Evolutionary conservation across 2,888 invertebrate species (phyloP), one percentile per base, ranked within the genome.

Genomic region (Sinodicranocentrus sp.): DNA sequence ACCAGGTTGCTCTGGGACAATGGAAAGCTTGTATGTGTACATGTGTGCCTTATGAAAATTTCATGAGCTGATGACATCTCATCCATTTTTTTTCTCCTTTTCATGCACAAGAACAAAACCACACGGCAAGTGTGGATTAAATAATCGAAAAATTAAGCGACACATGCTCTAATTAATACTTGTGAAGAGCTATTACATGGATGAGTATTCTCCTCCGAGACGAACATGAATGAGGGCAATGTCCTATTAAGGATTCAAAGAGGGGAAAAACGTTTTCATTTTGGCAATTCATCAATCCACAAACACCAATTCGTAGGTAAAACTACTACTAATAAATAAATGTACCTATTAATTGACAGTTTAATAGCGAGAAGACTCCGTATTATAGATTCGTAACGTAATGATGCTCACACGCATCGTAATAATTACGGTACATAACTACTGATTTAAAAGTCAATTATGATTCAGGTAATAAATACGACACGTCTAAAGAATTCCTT

Each of bases 81-180:
- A 26, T 39, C 15, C 21, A 33, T 10, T 33, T 33, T 5, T 10
- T 33, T 33, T 5, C 59, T 59, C 25, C 15, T 63, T 23, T 3
- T 17, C 25, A 17, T 17, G 10, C 10, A 6, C 33, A 10, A 33
- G 33, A 6, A 6, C 5, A 10, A 10, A 33, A 10, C 33, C 33
- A 33, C 23, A n/a, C 3, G 39, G 33, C 33, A 33, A 33, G 33
- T 33, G 33, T 33, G 39, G 61, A 72, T 61, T 13, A 75, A 63
- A 75, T 75, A 65, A 75, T 75, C 28, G 65, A 19, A 19, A 75
- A 63, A 75, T 75, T 75, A 75, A 75, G 75, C 75, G 48, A 43
- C 33, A 75, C 52, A 52, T 63, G 52, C 21, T n/a, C n/a, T 19
- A 63, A 75, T 75, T 75, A 75, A 26, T 13, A 19, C 3, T 17